Evolutionary conservation across 2,888 invertebrate genomes (phyloP).

Genomic region (Podotricha telesiphe): DNA sequence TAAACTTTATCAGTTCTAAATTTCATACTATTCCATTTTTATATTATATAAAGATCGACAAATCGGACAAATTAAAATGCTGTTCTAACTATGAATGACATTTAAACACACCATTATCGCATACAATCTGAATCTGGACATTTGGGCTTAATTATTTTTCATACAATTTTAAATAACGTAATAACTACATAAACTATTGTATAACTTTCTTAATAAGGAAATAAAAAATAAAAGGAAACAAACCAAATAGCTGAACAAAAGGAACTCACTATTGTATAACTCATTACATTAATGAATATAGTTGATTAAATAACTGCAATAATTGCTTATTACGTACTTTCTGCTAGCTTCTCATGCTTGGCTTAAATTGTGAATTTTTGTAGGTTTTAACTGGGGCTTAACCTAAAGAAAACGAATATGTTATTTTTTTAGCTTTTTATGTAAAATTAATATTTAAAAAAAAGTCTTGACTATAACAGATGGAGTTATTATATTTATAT

Average conservation of each 20-base stretch:
- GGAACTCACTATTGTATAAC: conserved; percentile 14
- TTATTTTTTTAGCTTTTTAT: too few relatives aligned
- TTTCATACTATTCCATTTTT: too few relatives aligned
- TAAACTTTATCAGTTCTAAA: too few relatives aligned
- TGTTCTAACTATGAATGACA: too few relatives aligned
- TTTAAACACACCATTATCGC: too few relatives aligned
- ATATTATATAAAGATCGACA: too few relatives aligned
- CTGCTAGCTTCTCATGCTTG: background rate
- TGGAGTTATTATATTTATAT: too few relatives aligned
- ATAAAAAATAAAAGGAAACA: background rate
- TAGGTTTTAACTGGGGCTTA: too few relatives aligned
- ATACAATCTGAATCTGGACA: background rate
- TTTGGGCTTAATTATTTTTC: background rate
- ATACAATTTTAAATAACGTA: background rate
- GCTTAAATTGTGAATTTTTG: background rate
- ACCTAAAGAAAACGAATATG: too few relatives aligned
- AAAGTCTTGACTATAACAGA: too few relatives aligned
- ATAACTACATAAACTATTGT: conserved; percentile 10
- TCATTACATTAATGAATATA: conserved; percentile 1
- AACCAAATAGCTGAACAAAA: background rate
- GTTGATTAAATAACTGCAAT: conserved; percentile 7
- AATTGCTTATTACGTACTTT: conserved; percentile 1
- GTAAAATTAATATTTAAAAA: too few relatives aligned
- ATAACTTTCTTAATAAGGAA: conserved; percentile 9
- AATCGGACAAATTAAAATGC: too few relatives aligned